Conservation (phyloP, 2,888 invertebrate genomes). For the Xanthorhoe designata region DNA sequence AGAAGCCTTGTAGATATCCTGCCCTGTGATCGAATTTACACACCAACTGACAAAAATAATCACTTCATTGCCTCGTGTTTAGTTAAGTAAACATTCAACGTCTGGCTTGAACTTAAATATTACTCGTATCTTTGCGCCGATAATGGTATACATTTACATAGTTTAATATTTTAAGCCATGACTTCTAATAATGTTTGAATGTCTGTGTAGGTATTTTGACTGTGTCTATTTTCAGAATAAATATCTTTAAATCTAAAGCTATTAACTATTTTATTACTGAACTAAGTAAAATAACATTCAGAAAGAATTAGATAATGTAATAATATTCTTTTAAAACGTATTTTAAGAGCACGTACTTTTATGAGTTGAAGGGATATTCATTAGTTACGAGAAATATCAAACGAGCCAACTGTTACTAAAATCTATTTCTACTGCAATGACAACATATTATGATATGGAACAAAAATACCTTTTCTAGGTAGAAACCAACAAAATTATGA, state of each 20-base stretch:
- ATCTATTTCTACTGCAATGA: too few relatives aligned
- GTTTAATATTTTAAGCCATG: constrained; percentile 15
- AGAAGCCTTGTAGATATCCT: constrained; percentile 54
- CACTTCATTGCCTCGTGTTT: constrained; percentile 54
- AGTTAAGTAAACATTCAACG: constrained; percentile 49
- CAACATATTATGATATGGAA: too few relatives aligned
- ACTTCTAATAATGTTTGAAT: neutral
- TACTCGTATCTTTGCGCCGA: constrained; percentile 26
- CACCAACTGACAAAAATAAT: constrained; percentile 59
- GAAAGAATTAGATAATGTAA: neutral
- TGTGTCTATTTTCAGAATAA: too few relatives aligned
- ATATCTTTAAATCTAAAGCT: too few relatives aligned
- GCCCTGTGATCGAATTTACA: constrained; percentile 56
- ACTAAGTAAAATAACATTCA: neutral
- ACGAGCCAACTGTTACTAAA: too few relatives aligned
- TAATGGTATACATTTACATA: constrained; percentile 28
- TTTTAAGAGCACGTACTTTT: too few relatives aligned
- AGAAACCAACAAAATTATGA: too few relatives aligned
- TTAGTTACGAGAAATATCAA: too few relatives aligned
- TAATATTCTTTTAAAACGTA: too few relatives aligned
- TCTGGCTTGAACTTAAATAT: constrained; percentile 32
- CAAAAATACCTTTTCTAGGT: too few relatives aligned
- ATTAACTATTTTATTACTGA: too few relatives aligned
- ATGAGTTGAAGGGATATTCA: too few relatives aligned
- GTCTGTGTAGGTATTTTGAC: neutral